These are phyloP conservation scores for Lymantria monacha DNA, from an alignment of 2,888 invertebrate genomes.

Conservation along the genomic window DNA sequence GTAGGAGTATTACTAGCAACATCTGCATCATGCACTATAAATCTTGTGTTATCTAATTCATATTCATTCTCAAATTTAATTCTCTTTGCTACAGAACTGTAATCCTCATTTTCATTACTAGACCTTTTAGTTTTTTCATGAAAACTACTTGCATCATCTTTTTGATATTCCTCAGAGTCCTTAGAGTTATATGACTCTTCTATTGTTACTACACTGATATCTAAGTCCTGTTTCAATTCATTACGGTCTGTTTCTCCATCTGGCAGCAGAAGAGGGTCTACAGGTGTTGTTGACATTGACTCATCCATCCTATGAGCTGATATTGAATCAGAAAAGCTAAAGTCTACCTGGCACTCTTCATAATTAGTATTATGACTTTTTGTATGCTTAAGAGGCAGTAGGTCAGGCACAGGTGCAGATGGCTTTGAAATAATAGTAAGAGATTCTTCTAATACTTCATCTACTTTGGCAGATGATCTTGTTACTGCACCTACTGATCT, in stretches of 20 bases:
- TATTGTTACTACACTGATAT: constrained; percentile 66
- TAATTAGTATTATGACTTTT: constrained; percentile 62
- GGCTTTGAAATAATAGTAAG: constrained; percentile 49
- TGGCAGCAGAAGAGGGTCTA: constrained; percentile 71
- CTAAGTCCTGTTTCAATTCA: constrained; percentile 64
- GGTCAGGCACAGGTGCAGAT: constrained; percentile 68
- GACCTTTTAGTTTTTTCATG: constrained; percentile 63
- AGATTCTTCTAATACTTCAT: constrained; percentile 60
- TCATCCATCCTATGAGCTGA: constrained; percentile 68
- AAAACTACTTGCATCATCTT: constrained; percentile 49
- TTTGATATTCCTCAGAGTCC: constrained; percentile 60
- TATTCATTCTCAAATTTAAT: constrained; percentile 65
- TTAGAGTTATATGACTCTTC: constrained; percentile 62
- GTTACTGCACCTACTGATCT: constrained; percentile 87
- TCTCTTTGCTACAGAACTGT: constrained; percentile 54
- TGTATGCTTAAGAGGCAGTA: constrained; percentile 67
- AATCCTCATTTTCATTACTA: constrained; percentile 60
- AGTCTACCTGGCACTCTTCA: constrained; percentile 71
- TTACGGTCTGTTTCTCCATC: constrained; percentile 62
- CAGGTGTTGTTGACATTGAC: constrained; percentile 64
- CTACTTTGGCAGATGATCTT: constrained; percentile 80
- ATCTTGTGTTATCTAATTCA: constrained; percentile 48
- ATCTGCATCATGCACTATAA: constrained; percentile 27
- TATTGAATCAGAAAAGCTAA: constrained; percentile 71
- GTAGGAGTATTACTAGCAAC: constrained; percentile 41